Evolutionary conservation across 2,113 vertebrate genomes (phyloP).

Genomic region (Rhinoptilus africanus): DNA sequence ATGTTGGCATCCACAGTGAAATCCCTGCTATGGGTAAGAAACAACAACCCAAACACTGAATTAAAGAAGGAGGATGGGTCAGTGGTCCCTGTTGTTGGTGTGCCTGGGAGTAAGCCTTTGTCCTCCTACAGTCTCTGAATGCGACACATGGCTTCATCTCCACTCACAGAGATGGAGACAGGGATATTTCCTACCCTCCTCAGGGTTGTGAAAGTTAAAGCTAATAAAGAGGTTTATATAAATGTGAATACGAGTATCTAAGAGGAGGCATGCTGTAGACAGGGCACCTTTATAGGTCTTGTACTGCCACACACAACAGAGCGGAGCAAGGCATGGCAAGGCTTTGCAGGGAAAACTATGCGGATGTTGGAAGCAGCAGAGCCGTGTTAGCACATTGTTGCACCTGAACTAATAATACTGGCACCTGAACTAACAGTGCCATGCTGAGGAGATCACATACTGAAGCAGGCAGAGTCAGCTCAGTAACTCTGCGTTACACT

Average conservation of each 20-base stretch:
- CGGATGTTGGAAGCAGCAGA: conserved; percentile 14
- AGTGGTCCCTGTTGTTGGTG: not conserved
- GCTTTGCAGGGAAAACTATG: not conserved
- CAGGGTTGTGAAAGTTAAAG: not conserved
- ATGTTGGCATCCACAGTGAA: not conserved
- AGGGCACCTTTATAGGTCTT: not conserved
- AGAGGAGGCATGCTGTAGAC: not conserved
- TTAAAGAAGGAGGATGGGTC: not conserved
- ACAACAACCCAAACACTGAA: not conserved
- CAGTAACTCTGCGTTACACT: not conserved
- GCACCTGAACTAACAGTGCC: conserved; percentile 53
- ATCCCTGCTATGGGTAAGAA: not conserved
- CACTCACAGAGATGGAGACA: not conserved
- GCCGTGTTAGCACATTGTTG: not conserved
- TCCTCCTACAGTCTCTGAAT: not conserved
- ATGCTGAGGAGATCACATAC: not conserved
- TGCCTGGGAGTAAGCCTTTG: not conserved
- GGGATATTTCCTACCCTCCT: not conserved
- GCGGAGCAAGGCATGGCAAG: not conserved
- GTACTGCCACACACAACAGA: not conserved
- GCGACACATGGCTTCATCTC: not conserved
- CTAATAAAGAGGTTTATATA: not conserved
- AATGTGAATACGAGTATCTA: not conserved
- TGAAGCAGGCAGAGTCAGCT: not conserved
- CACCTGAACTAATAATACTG: conserved; percentile 44